Evolutionary conservation across 2,888 invertebrate genomes (phyloP).

Genomic region (Lithophane leautieri): DNA sequence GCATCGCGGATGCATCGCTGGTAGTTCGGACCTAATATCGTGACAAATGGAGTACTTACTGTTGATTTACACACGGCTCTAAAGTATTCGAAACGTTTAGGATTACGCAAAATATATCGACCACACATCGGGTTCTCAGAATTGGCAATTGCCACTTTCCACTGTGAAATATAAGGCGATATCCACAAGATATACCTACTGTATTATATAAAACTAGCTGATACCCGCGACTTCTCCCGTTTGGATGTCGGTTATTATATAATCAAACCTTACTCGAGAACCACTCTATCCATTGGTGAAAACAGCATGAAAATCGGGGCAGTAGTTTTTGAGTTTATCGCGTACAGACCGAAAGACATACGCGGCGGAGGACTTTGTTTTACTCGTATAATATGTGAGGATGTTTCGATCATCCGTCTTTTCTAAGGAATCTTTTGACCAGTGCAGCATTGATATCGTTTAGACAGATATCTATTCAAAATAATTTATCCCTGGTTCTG

Average conservation of each 20-base stretch:
- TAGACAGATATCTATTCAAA: neutral
- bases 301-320: no score
- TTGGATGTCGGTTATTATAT: no score
- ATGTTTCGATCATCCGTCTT: neutral
- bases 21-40: constrained; percentile 30
- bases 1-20: constrained; percentile 35
- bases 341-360: no score
- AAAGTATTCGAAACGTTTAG: constrained; percentile 40
- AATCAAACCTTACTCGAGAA: no score
- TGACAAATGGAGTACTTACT: constrained; percentile 37
- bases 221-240: no score
- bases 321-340: no score
- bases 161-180: neutral
- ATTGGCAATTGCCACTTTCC: constrained; percentile 11
- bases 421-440: neutral
- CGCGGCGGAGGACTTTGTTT: no score
- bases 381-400: no score
- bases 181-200: neutral
- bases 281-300: no score
- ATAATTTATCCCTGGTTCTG: no score
- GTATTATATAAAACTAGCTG: no score
- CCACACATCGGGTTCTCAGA: neutral
- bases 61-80: constrained; percentile 32
- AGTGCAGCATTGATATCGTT: neutral
- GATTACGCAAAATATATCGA: constrained; percentile 32